Evolutionary conservation across 2,888 invertebrate species (phyloP), one percentile per base, ranked within the genome.

Genomic region (Anthrax anthrax): DNA sequence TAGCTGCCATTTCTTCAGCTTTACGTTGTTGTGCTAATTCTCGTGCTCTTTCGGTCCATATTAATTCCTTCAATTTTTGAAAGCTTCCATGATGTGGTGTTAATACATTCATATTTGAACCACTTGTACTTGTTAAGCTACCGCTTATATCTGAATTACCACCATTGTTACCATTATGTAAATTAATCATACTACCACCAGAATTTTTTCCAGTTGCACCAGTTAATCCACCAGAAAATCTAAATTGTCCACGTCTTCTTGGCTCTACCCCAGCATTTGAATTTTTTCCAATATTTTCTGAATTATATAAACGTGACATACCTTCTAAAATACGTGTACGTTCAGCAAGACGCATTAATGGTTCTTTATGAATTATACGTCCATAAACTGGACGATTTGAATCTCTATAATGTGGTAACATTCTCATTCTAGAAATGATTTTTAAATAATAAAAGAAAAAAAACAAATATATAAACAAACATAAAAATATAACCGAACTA

Each of bases 1-100:
- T 65, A 10, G 81, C 82, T 48, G 79, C 80, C 49, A 80, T 74
- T 61, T 84, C 84, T 54, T 86, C 85, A 0, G 77, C 77, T 51
- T 80, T 75, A 52, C 82, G 74, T 62, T 84, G 84, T 61, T 84
- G 76, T 57, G 83, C 79, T 50, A 85, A 67, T 58, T 87, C 86
- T 39, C 81, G 76, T 1, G 83, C 79, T 41, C 85, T 74, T 59
- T 88, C 87, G 29, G 80, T 81, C 44, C 81, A 74, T 56, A 87
- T 81, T 53, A 88, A 62, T 58, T 87, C 84, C 72, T 85, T 87
- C 44, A 88, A 71, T 53, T 83, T 80, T 56, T 87, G 82, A 61
- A 88, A 87, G 56, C 60, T 67, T 2, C 67, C 67, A 42, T 63
- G 63, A 23, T 64, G 61, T 5, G 58, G 52, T n/a, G 60, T 57